Base-by-base conservation (phyloP, 2,888 invertebrate species). In the Melangyna quadrimaculata region DNA sequence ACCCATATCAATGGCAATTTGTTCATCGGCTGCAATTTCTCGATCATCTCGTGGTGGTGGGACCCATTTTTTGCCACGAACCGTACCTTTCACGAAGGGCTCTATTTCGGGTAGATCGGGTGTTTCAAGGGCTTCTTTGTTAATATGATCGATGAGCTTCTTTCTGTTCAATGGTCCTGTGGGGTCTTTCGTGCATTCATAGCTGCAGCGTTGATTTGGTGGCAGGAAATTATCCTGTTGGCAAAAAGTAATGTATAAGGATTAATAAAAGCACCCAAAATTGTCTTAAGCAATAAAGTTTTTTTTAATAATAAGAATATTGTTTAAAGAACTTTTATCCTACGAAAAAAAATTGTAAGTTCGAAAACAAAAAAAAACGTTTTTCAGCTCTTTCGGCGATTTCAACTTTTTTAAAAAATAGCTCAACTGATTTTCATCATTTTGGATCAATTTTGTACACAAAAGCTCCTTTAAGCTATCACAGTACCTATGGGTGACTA, bases 91-190 rank as follows among this genome's bases (percentile, higher is more conserved):
- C 40, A 98, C 96, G 92, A 94, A 99, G 10, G 99, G 98, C 92
- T 99, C 98, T 80, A 96, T 93, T 92, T 99, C 99, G 4, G 99
- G 99, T 94, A 96, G 95, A 93, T 99, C 99, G 65, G 99, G 98
- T 78, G 99, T 98, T 93, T 98, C 98, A 89, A 98, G 93, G n/a
- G 99, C 99, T 92, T 98, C 97, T 93, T 98, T 98, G 93, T 99
- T 99, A 90, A 99, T 97, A 93, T 98, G 98, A 91, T 98, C 97
- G 90, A 99, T 97, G 71, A 99, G 94, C 92, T 98, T 97, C 93
- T 98, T 98, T 80, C 99, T 95, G 93, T 98, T 96, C 89, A 98
- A 94, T 17, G 99, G 98, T 53, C 99, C 99, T 24, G 99, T 99
- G 19, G 99, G 95, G 90, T 95, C 95, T 93, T 99, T 99, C 88